These are phyloP conservation scores for Onychostruthus taczanowskii DNA, from an alignment of 2,113 vertebrate species.

Conservation along the genomic window DNA sequence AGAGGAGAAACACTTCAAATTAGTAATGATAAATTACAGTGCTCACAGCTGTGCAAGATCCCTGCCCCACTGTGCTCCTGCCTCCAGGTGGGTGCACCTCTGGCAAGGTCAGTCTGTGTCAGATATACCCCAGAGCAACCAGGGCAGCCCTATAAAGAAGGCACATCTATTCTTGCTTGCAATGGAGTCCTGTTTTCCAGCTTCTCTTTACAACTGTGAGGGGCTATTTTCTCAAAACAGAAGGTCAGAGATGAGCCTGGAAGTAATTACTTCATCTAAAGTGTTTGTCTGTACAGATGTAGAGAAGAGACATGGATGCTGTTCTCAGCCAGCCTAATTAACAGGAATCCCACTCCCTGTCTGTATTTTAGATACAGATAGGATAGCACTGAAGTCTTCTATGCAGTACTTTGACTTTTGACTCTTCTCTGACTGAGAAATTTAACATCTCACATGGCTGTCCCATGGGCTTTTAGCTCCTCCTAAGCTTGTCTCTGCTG, in stretches of 20 bases:
- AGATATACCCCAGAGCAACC: neutral
- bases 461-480: neutral
- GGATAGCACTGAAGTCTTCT: fast-evolving
- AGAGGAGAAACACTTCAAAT: neutral
- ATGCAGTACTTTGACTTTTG: neutral
- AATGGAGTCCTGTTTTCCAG: neutral
- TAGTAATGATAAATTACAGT: neutral
- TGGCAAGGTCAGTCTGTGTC: neutral
- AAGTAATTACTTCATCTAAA: neutral
- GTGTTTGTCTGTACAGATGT: neutral
- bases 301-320: neutral
- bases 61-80: neutral
- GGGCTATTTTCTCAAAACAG: neutral
- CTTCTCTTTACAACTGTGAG: neutral
- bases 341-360: neutral
- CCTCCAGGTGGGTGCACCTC: neutral
- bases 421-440: neutral
- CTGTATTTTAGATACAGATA: neutral
- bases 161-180: neutral
- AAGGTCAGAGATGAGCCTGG: neutral
- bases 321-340: neutral
- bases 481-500: neutral
- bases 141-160: neutral
- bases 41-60: neutral
- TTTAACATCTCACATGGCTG: neutral